Evolutionary conservation across 2,113 vertebrate genomes (phyloP).

Genomic region (Murina feae): DNA sequence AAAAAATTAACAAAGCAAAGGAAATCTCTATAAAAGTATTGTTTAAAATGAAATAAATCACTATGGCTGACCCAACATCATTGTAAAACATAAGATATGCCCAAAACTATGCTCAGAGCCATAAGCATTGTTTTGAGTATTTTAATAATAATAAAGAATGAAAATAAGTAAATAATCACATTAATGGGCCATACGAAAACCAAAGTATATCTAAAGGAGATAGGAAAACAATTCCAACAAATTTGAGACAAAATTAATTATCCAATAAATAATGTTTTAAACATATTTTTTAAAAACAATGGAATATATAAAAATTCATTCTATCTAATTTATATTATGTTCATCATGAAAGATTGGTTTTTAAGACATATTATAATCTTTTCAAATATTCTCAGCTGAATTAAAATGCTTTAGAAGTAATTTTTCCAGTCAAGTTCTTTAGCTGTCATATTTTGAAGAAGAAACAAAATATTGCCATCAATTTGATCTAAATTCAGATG

Average conservation of each 20-base stretch:
- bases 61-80: not conserved
- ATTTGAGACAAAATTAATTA: not conserved
- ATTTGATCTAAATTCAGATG: not conserved
- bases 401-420: not conserved
- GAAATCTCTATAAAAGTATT: not conserved
- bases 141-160: constrained; percentile 9
- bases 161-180: not conserved
- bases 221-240: not conserved
- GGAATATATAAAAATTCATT: not conserved
- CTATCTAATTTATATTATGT: not conserved
- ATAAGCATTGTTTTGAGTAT: not conserved
- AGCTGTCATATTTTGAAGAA: not conserved
- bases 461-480: not conserved
- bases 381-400: not conserved
- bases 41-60: not conserved
- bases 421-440: not conserved
- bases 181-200: not conserved
- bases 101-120: not conserved
- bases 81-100: not conserved
- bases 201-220: not conserved
- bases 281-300: not conserved
- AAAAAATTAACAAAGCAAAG: not conserved
- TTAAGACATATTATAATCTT: not conserved
- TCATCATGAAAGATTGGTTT: not conserved
- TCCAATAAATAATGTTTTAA: not conserved